Evolutionary conservation across 1,140 invertebrate species (phyloP).

Genomic region (Papilio aristodemus): DNA sequence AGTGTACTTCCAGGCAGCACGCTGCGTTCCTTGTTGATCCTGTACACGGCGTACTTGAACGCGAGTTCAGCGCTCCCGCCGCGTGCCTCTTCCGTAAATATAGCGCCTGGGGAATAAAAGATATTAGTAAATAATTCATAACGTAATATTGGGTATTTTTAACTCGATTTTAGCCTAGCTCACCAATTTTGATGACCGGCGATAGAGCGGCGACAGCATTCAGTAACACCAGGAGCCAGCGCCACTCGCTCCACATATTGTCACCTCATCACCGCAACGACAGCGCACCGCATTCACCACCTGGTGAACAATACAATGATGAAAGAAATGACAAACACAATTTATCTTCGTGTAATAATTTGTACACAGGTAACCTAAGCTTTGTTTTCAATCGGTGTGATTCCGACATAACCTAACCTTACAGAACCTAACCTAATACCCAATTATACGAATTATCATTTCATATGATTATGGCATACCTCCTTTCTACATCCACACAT

Average conservation of each 20-base stretch:
- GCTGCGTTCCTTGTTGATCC: constrained; percentile 92
- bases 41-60: constrained; percentile 96
- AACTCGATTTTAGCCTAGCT: no score
- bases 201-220: constrained; percentile 80
- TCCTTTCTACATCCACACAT: no score
- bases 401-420: no score
- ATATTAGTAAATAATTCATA: constrained; percentile 11
- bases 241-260: constrained; percentile 66
- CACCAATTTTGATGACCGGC: constrained; percentile 85
- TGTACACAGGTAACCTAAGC: no score
- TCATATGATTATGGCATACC: no score
- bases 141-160: no score
- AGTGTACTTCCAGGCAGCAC: constrained; percentile 92
- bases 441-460: no score
- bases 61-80: constrained; percentile 91
- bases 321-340: no score
- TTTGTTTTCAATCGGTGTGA: no score
- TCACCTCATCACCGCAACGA: constrained; percentile 54
- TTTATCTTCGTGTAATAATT: no score
- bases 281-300: constrained; percentile 40
- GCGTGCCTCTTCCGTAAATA: constrained; percentile 93
- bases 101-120: constrained; percentile 86
- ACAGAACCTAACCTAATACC: no score
- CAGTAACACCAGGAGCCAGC: constrained; percentile 73
- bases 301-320: constrained; percentile 34